Evolutionary conservation across 2,888 invertebrate genomes (phyloP), one percentile per base, ranked within the genome.

Genomic region (Phanerotoma sp.): DNA sequence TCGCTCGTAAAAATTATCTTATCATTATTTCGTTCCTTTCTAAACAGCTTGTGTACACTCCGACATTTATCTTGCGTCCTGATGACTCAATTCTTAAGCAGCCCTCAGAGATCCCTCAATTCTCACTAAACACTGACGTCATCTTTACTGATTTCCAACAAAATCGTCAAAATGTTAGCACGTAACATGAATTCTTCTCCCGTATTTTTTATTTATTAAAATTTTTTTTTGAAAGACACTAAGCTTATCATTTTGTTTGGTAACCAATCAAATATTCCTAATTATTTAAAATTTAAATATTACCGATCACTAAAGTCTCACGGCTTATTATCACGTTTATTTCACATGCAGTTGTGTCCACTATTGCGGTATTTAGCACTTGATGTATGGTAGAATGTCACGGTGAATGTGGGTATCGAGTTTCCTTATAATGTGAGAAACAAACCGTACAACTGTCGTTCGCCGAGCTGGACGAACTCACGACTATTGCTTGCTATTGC

Each of bases 281-380:
- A 25, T 9, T 25, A 5, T 25, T 25, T 5, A 25, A 25, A 25
- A 25, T 7, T 25, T 16, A 35, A 13, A n/a, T 15, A 13, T 35
- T n/a, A 35, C 6, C 16, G 11, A 16, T 3, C 16, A 38, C 11
- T 11, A 11, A 38, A 38, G 37, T 38, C 6, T 30, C 6, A 21
- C 35, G 25, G 37, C 15, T 28, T 37, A 10, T n/a, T 21, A n/a
- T 18, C 11, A 35, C 20, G 21, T 47, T 37, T 3, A 25, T 47
- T 37, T 15, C 33, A n/a, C 47, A 22, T 35, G 33, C 25, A 15
- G 18, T 46, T 33, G 21, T 5, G 20, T 22, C n/a, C 10, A 46
- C 18, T 38, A 38, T 38, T 46, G 25, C 22, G 47, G 47, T 47
- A 47, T 47, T 47, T 47, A 47, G 47, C 25, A 47, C 47, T 47